Percentiles rank a stretch among this genome's conserved stretches.
Conservation (phyloP, 2,888 invertebrate genomes). For the Napeogenes sylphis region DNA sequence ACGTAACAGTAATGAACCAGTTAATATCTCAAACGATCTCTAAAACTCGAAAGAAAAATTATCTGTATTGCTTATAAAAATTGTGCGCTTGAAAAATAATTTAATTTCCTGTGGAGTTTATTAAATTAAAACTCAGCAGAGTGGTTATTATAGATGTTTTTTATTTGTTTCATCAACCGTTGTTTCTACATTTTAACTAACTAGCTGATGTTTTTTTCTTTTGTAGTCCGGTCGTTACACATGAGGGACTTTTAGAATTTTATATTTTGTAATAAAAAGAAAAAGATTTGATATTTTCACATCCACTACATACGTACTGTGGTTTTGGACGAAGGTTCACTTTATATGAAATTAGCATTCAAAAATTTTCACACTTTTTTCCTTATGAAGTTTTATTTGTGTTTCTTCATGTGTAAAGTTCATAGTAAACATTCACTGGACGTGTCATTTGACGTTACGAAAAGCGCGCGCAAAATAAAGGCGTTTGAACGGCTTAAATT, state of each 20-base stretch:
- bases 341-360: too few relatives aligned
- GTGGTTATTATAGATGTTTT: constrained; percentile 13
- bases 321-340: neutral
- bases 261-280: neutral
- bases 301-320: too few relatives aligned
- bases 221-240: neutral
- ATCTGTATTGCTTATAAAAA: constrained; percentile 26
- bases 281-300: too few relatives aligned
- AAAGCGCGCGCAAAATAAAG: too few relatives aligned
- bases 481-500: too few relatives aligned
- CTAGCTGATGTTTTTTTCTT: neutral
- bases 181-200: constrained; percentile 7
- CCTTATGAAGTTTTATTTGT: too few relatives aligned
- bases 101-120: constrained; percentile 28
- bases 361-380: too few relatives aligned
- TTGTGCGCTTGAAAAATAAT: constrained; percentile 23
- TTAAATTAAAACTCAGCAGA: constrained; percentile 21
- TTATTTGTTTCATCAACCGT: constrained; percentile 11
- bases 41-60: constrained; percentile 14
- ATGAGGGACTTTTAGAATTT: neutral
- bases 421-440: too few relatives aligned
- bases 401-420: too few relatives aligned
- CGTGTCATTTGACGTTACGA: too few relatives aligned
- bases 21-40: neutral
- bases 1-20: too few relatives aligned